Evolutionary conservation across 1,140 invertebrate species (phyloP), one percentile per base, ranked within the genome.

Genomic region (Elymnias hypermnestra): DNA sequence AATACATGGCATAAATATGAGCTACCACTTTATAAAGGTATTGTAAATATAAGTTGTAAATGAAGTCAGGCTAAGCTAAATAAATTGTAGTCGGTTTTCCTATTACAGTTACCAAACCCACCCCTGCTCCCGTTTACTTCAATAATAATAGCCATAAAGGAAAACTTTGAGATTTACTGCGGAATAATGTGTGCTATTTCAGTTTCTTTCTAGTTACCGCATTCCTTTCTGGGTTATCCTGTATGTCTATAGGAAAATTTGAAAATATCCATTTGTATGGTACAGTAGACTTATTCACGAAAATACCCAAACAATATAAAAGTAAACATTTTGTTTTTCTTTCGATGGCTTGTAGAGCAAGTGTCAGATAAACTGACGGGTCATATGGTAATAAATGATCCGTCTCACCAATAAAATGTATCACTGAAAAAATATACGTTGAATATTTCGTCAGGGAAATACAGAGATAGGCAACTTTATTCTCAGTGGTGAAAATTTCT

Each of bases 241-340:
- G 13, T 12, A 17, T 5, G 3, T 7, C 29, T 3, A 5, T 12
- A 12, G 12, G 29, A n/a, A n/a, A 8, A 10, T 13, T 19, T 29
- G 15, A 54, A 49, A 35, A 45, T 22, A 43, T n/a, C 41, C 2
- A 59, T 67, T 64, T 56, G 45, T 41, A 61, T 51, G 63, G 58
- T 67, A 58, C 67, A 38, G 37, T 61, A 53, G 48, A 49, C 62
- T 47, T 46, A 37, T 36, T 31, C 8, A 17, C 19, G n/a, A 29
- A 29, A 41, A 19, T 29, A 10, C n/a, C 25, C 25, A 2, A 15
- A 15, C n/a, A 21, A 21, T 21, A 21, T 6, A 6, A 21, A 21
- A 4, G 3, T 21, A 21, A 21, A 21, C 6, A 21, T 21, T 21
- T 21, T 21, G 19, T 21, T 21, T 21, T 21, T 21, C 19, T 21